Percentiles rank a stretch among this genome's conserved stretches.
Conservation (phyloP, 2,797 vertebrate genomes). For the Ptychadena robeensis region DNA sequence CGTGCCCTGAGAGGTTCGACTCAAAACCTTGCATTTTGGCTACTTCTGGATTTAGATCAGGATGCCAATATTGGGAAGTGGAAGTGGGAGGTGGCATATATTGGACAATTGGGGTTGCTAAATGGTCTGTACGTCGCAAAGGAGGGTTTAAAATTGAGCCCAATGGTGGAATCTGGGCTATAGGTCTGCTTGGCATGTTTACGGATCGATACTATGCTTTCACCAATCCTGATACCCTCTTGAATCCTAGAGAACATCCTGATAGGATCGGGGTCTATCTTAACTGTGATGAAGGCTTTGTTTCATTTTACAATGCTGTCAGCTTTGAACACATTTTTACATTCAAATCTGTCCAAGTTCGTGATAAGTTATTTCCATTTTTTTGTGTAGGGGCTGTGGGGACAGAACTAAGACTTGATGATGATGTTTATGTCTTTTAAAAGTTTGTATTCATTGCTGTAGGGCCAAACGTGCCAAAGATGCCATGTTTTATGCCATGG, state of each 20-base stretch:
- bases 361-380: slow-evolving; percentile 44
- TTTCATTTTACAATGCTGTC: slow-evolving; percentile 63
- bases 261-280: slow-evolving; percentile 50
- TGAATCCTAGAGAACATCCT: slow-evolving; percentile 30
- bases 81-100: slow-evolving; percentile 58
- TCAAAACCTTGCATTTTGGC: slow-evolving; percentile 53
- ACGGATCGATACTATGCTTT: slow-evolving; percentile 56
- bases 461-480: not conserved
- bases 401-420: slow-evolving; percentile 40
- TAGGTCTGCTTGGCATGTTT: slow-evolving; percentile 54
- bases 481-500: no score
- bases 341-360: slow-evolving; percentile 58
- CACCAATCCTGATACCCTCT: slow-evolving; percentile 53
- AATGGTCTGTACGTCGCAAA: slow-evolving; percentile 48
- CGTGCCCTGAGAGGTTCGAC: slow-evolving; percentile 49
- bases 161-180: slow-evolving; percentile 55
- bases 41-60: slow-evolving; percentile 8
- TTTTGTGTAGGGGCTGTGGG: slow-evolving; percentile 54
- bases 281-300: slow-evolving; percentile 51
- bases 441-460: not conserved
- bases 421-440: not conserved
- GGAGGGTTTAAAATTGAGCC: slow-evolving; percentile 52
- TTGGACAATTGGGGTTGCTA: slow-evolving; percentile 57
- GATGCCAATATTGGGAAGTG: slow-evolving; percentile 61
- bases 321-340: slow-evolving; percentile 76